Percentiles rank a stretch among this genome's conserved stretches.
These are phyloP conservation scores for Eunapius fragilis DNA, from an alignment of 37 sponge, comb jelly and placozoan species.

Conservation along the genomic window DNA sequence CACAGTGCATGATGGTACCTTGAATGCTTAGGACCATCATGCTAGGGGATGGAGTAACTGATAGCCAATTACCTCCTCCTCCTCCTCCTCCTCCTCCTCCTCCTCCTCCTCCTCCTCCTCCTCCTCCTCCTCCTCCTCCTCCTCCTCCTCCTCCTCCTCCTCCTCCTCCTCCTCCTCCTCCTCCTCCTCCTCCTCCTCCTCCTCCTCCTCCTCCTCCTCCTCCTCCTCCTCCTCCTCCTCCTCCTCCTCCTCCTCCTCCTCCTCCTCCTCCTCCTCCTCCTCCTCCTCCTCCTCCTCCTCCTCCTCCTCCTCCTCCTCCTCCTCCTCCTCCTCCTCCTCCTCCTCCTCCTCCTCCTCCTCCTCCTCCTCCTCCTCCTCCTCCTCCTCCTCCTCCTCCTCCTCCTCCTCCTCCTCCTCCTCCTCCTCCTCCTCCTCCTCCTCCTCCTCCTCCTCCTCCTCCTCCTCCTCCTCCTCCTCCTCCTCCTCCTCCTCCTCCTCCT, in stretches of 20 bases:
- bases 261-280: slow-evolving; percentile 15
- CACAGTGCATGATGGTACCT: too few relatives aligned
- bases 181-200: slow-evolving; percentile 19
- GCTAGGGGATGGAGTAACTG: too few relatives aligned
- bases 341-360: slow-evolving; percentile 22
- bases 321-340: slow-evolving; percentile 12
- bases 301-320: slow-evolving; percentile 12
- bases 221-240: slow-evolving; percentile 22
- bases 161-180: slow-evolving; percentile 22
- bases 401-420: slow-evolving; percentile 22
- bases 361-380: slow-evolving; percentile 19
- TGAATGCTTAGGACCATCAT: too few relatives aligned
- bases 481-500: slow-evolving; percentile 15
- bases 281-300: slow-evolving; percentile 19
- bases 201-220: slow-evolving; percentile 19
- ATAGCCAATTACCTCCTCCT: too few relatives aligned
- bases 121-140: slow-evolving; percentile 19
- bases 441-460: slow-evolving; percentile 15
- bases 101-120: background rate
- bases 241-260: slow-evolving; percentile 12
- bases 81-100: too few relatives aligned
- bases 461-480: slow-evolving; percentile 14
- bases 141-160: slow-evolving; percentile 19
- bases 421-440: slow-evolving; percentile 19
- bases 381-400: slow-evolving; percentile 19